phyloP scores from a whole-genome alignment of 2,797 vertebrate species.

The Poliocrania exsul region DNA sequence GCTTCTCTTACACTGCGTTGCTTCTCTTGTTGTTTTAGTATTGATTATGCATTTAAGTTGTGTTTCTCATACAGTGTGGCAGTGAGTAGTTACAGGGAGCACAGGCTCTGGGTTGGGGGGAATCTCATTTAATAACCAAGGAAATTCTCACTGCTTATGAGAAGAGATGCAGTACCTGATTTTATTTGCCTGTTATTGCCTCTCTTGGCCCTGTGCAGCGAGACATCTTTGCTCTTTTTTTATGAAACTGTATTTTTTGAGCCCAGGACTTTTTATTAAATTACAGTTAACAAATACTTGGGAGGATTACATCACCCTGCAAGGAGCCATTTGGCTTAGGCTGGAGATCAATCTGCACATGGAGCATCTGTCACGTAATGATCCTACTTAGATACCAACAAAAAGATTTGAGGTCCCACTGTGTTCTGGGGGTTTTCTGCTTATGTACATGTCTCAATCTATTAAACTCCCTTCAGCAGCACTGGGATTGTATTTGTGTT shows the following conservation, averaged over 20 bases:
- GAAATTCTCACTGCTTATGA: neutral
- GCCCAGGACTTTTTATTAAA: constrained; percentile 50
- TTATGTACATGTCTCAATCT: neutral
- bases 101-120: neutral
- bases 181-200: constrained; percentile 41
- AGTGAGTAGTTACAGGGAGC: neutral
- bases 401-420: neutral
- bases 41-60: neutral
- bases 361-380: neutral
- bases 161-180: constrained; percentile 22
- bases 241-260: constrained; percentile 39
- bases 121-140: constrained; percentile 13
- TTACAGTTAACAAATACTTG: constrained; percentile 17
- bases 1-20: neutral
- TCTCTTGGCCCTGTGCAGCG: neutral
- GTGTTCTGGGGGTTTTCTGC: neutral
- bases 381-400: neutral
- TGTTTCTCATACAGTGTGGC: neutral
- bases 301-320: constrained; percentile 44
- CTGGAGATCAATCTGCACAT: constrained; percentile 17
- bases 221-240: neutral
- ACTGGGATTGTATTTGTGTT: neutral
- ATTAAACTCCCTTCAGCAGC: neutral
- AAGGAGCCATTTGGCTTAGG: neutral
- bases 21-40: neutral